Percentiles rank a stretch among this genome's conserved stretches.
Evolutionary conservation across 2,113 vertebrate species (phyloP).

Genomic region (Struthio camelus): DNA sequence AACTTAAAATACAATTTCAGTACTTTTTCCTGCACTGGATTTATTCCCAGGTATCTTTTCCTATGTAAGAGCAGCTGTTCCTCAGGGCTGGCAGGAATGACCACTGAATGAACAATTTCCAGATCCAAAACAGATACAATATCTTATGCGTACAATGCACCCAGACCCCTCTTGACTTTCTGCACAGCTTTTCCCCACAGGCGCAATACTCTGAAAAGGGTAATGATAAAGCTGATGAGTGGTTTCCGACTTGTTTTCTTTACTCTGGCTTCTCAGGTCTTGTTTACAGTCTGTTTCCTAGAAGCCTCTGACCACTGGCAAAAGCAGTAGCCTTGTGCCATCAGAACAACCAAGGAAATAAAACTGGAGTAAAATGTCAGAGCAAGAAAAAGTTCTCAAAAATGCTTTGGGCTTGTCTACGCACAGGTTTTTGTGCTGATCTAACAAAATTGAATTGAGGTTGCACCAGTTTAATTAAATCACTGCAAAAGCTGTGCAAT

Average conservation of each 20-base stretch:
- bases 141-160: neutral
- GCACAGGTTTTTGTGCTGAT: neutral
- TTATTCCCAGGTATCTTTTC: neutral
- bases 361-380: neutral
- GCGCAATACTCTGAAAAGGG: neutral
- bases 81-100: neutral
- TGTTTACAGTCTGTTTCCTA: neutral
- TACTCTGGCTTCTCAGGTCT: neutral
- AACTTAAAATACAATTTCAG: neutral
- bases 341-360: neutral
- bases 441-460: neutral
- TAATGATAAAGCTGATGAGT: neutral
- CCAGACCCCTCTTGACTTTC: neutral
- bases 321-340: neutral
- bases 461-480: conserved; percentile 26
- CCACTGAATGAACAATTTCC: neutral
- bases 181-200: neutral
- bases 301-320: neutral
- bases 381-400: neutral
- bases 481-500: neutral
- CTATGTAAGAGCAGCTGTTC: neutral
- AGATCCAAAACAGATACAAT: neutral
- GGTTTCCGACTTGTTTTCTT: neutral
- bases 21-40: neutral
- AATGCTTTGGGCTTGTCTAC: neutral